Conservation (phyloP, 1,140 invertebrate species). For the Caenorhabditis inopinata region DNA sequence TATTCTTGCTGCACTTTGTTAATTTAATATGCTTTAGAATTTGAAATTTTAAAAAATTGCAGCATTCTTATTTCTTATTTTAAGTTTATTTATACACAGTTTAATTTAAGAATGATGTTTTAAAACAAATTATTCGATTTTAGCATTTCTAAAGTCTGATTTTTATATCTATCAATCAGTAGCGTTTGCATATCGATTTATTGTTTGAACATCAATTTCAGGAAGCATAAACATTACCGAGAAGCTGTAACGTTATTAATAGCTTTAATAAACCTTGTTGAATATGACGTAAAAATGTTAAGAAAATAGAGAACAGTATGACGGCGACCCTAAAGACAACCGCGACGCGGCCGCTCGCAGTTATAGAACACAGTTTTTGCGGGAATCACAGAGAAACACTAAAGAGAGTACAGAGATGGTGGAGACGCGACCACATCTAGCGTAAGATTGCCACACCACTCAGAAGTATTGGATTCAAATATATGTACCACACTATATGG, state of each 20-base stretch:
- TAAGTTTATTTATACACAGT: too few relatives aligned
- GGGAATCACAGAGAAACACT: neutral
- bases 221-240: too few relatives aligned
- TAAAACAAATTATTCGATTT: too few relatives aligned
- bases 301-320: slow-evolving; percentile 13
- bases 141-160: too few relatives aligned
- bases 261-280: neutral
- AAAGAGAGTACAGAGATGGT: slow-evolving; percentile 5
- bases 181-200: too few relatives aligned
- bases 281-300: neutral
- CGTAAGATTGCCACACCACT: neutral
- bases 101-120: too few relatives aligned
- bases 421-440: slow-evolving; percentile 15
- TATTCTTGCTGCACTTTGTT: too few relatives aligned
- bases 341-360: slow-evolving; percentile 21
- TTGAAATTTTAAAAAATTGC: too few relatives aligned
- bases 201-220: too few relatives aligned
- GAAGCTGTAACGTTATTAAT: neutral
- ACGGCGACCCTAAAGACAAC: slow-evolving; percentile 16
- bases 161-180: too few relatives aligned
- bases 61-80: too few relatives aligned
- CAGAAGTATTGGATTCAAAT: slow-evolving; percentile 27
- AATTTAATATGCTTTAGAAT: too few relatives aligned
- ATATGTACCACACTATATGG: neutral
- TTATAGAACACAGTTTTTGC: neutral